These are phyloP conservation scores for Marmota monax DNA, from an alignment of 2,113 vertebrate species.

Conservation along the genomic window DNA sequence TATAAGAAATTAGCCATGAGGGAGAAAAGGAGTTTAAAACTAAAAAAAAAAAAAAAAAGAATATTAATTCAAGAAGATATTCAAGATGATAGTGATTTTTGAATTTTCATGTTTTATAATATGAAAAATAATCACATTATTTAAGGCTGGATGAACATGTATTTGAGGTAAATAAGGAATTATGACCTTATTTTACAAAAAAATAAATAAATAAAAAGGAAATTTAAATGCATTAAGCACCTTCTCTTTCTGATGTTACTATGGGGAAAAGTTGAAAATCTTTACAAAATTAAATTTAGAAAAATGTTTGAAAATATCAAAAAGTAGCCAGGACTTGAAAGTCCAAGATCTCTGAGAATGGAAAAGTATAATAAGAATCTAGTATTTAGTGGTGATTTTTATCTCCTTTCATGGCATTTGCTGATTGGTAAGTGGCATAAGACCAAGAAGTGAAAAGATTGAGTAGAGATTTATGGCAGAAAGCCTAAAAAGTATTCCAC, in stretches of 20 bases:
- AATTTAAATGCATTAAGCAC: background rate
- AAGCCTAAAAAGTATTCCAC: background rate
- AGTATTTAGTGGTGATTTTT: background rate
- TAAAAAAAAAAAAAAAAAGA: background rate
- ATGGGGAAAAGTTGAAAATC: background rate
- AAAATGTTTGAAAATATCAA: background rate
- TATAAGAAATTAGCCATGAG: background rate
- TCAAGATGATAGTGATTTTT: constrained; percentile 10
- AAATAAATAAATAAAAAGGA: background rate
- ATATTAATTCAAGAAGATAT: background rate
- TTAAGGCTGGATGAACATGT: background rate
- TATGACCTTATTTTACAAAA: background rate
- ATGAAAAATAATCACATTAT: constrained; percentile 34
- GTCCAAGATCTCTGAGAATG: background rate
- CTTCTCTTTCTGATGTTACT: background rate
- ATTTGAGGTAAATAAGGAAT: background rate
- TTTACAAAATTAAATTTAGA: background rate
- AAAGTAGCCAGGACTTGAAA: background rate
- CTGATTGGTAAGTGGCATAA: background rate
- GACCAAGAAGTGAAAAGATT: background rate
- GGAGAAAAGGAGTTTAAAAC: background rate
- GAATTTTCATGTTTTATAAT: background rate
- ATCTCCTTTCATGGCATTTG: background rate
- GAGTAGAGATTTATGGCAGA: background rate
- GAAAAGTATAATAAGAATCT: background rate